phyloP scores from a whole-genome alignment of 2,888 invertebrate species.

The Meloe dianella region DNA sequence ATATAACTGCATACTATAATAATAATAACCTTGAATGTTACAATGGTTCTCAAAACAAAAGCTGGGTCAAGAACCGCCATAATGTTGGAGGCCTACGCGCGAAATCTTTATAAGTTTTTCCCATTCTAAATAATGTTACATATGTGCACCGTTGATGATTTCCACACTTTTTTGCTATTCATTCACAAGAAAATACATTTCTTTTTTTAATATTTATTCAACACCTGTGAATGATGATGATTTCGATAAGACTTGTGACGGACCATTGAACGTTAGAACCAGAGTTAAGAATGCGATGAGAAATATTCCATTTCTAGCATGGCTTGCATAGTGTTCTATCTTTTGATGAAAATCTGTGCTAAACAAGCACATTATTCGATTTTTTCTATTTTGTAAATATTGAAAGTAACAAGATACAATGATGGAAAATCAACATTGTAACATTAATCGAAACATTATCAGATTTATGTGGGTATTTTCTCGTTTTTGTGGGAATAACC shows the following conservation, averaged over 20 bases:
- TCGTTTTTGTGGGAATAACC: background rate
- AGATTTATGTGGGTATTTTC: background rate
- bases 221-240: constrained; percentile 35
- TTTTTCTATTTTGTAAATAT: constrained; percentile 39
- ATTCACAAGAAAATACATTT: constrained; percentile 38
- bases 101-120: constrained; percentile 35
- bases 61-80: constrained; percentile 52
- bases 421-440: background rate
- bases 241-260: constrained; percentile 35
- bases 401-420: constrained; percentile 36
- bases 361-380: constrained; percentile 28
- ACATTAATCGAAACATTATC: background rate
- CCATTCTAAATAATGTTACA: constrained; percentile 25
- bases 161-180: constrained; percentile 19
- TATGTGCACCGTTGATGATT: constrained; percentile 23
- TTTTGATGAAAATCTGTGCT: background rate
- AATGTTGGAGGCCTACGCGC: constrained; percentile 41
- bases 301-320: constrained; percentile 38
- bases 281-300: constrained; percentile 40
- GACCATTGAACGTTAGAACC: constrained; percentile 41
- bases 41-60: constrained; percentile 52
- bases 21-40: constrained; percentile 48
- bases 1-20: constrained; percentile 33
- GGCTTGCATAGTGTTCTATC: constrained; percentile 31
- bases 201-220: constrained; percentile 37